Evolutionary conservation across 2,113 vertebrate genomes (phyloP), one percentile per base, ranked within the genome.

Genomic region (Malurus elegans): DNA sequence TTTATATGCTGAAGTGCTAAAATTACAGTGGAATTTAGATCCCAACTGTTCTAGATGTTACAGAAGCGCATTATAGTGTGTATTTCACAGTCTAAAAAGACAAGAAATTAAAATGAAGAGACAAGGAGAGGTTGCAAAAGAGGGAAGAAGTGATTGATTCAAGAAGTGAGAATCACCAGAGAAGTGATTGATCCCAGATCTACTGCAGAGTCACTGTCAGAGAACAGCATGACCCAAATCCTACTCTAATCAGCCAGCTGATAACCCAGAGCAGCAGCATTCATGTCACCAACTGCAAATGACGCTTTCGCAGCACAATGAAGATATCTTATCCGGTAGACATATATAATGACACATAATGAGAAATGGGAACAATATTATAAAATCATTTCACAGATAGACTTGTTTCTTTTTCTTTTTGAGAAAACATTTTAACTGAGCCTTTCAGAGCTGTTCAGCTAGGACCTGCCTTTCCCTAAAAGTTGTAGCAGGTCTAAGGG

Each of bases 41-140:
- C 57, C 56, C 65, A 80, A 3, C 32, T 86, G 50, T 61, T 91
- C 72, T 84, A 95, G 34, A 42, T 66, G 5, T 66, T 70, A 76
- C 34, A 45, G 14, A 84, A 92, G 23, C 70, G 15, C 36, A 65
- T 65, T 84, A 78, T 70, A 75, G 80, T 8, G 31, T 69, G 67
- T 44, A 92, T 81, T 83, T 93, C 19, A 61, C 24, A 29, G 50
- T n/a, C n/a, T 92, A 66, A 93, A 93, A 76, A 72, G 80, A 78
- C 32, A 54, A 72, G 40, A 92, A 89, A 91, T 51, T 67, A 47
- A 79, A 96, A 90, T n/a, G 12, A 79, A 78, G 38, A 90, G 8
- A 79, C 10, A 79, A 69, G 76, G 25, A 86, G 19, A 75, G 32
- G 28, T 67, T 79, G 47, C 9, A 56, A 65, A 62, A 40, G 51